Evolutionary conservation across 53 echinoderm and acorn worm genomes (phyloP).

Genomic region (Holothuria leucospilota): DNA sequence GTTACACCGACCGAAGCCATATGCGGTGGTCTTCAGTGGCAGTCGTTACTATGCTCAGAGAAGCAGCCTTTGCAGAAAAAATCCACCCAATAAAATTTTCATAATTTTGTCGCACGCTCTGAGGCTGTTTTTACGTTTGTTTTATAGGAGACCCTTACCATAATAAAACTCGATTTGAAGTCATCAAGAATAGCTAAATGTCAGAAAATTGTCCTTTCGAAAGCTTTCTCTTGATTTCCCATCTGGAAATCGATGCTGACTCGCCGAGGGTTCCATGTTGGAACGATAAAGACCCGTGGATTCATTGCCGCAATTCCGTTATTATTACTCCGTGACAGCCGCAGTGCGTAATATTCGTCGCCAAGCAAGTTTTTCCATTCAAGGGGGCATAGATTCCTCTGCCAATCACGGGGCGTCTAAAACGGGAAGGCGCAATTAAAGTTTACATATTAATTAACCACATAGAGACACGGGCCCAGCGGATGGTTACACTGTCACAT

Average conservation of each 20-base stretch:
- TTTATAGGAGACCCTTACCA: constrained; percentile 45
- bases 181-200: constrained; percentile 39
- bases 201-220: constrained; percentile 55
- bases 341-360: constrained; percentile 17
- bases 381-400: constrained; percentile 1
- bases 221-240: constrained; percentile 43
- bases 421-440: constrained; percentile 45
- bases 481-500: not conserved
- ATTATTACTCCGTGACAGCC: not conserved
- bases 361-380: too few relatives aligned
- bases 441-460: constrained; percentile 48
- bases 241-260: constrained; percentile 38
- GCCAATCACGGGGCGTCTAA: constrained; percentile 36
- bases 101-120: constrained; percentile 53
- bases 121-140: constrained; percentile 46
- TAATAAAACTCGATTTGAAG: constrained; percentile 54
- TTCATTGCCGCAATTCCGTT: constrained; percentile 7
- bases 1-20: not conserved
- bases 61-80: not conserved
- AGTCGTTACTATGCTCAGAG: not conserved
- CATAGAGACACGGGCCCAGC: not conserved
- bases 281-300: constrained; percentile 46
- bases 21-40: constrained; percentile 26
- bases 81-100: constrained; percentile 42
- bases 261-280: constrained; percentile 19